Conservation (phyloP, 2,113 vertebrate species). For the Callithrix jacchus region DNA sequence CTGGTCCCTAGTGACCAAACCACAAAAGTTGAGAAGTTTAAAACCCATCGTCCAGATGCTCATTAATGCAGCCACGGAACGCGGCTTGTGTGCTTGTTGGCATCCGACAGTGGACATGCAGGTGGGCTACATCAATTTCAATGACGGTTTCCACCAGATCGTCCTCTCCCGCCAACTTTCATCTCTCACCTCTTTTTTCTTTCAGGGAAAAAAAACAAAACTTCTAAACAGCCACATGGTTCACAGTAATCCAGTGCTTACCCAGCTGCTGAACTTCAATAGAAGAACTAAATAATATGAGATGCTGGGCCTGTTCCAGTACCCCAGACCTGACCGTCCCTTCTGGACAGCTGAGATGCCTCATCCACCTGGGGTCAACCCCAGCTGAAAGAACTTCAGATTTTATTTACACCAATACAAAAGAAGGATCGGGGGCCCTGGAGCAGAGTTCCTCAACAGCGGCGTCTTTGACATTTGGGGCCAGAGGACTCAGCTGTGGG, state of each 20-base stretch:
- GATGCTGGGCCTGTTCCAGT: not conserved
- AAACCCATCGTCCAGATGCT: accelerated
- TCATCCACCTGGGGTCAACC: not conserved
- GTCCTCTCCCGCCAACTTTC: not conserved
- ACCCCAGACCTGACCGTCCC: not conserved
- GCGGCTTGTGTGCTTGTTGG: not conserved
- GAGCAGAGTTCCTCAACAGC: not conserved
- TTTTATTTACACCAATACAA: not conserved
- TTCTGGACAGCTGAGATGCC: not conserved
- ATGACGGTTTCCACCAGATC: accelerated
- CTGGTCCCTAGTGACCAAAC: not conserved
- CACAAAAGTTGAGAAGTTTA: not conserved
- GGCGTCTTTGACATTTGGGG: accelerated
- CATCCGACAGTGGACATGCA: not conserved
- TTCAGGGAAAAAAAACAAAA: not conserved
- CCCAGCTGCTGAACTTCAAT: not conserved
- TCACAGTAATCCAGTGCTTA: not conserved
- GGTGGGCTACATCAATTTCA: not conserved
- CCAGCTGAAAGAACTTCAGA: not conserved
- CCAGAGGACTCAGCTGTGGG: not conserved
- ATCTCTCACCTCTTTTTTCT: not conserved
- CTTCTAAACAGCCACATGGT: not conserved
- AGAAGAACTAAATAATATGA: not conserved
- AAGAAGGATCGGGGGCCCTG: not conserved
- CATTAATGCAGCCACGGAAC: not conserved